phyloP scores from a whole-genome alignment of 2,113 vertebrate species.

The Siphamia tubifer region DNA sequence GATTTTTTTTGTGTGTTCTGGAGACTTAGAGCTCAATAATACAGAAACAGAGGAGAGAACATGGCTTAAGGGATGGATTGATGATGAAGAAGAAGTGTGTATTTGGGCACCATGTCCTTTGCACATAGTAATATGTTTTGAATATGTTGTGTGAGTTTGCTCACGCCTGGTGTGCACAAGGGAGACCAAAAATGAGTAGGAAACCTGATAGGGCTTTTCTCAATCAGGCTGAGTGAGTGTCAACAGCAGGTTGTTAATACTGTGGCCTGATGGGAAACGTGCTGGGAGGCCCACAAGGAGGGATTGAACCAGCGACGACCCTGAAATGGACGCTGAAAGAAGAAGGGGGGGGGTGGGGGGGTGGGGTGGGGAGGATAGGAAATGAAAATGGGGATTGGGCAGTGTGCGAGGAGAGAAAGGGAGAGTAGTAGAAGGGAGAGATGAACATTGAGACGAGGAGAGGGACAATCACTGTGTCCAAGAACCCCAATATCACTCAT shows the following conservation, averaged over 20 bases:
- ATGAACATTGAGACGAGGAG: constrained; percentile 12
- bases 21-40: not conserved
- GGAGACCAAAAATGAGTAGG: constrained; percentile 53
- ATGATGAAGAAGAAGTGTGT: not conserved
- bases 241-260: constrained; percentile 67
- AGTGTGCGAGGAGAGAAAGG: constrained; percentile 7
- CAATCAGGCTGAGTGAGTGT: constrained; percentile 58
- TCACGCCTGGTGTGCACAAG: not conserved
- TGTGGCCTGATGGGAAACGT: constrained; percentile 71
- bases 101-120: not conserved
- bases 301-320: constrained; percentile 53
- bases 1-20: not conserved
- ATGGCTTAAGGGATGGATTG: not conserved
- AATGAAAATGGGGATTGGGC: constrained; percentile 32
- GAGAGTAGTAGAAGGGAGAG: not conserved
- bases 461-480: constrained; percentile 53
- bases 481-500: constrained; percentile 42
- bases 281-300: constrained; percentile 43
- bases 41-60: not conserved
- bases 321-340: constrained; percentile 35
- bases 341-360: not conserved
- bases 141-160: not conserved
- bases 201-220: constrained; percentile 41
- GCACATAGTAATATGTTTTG: constrained; percentile 2
- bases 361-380: not conserved